Base-by-base conservation (phyloP, 2,113 vertebrate species). In the Mugil cephalus region DNA sequence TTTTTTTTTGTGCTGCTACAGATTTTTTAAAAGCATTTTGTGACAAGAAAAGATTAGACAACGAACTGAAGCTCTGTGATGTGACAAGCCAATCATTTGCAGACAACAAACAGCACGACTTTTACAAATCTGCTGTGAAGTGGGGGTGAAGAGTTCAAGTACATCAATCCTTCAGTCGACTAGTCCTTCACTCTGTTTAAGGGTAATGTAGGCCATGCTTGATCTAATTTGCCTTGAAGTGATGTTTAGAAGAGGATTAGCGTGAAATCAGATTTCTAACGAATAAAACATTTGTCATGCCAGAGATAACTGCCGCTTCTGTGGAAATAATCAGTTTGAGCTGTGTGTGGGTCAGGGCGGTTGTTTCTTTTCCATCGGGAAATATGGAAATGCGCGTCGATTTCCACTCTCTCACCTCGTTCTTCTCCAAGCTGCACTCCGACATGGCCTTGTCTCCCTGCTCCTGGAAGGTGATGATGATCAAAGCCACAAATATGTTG, bases 381-480 rank as follows among this genome's bases (percentile, higher is more conserved):
- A 45, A 15, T 4, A 0, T 39, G 43, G 30, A 11, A 30, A 18
- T 39, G 18, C 66, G 47, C 50, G 48, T 17, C 10, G 42, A 36
- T 64, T 34, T 34, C 4, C 14, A 18, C 10, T 17, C 2, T 65
- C 64, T 14, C 90, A 99, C 98, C 98, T 99, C 97, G 0, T 99
- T 99, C 88, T 99, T 99, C 91, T 99, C 98, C 69, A 99, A 91
- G 89, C 96, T 99, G 88, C 98, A 99, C 58, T 99, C 97, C 0
- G 98, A 96, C 97, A 99, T 98, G 90, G 96, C 98, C 89, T 98
- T 98, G 94, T 99, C 98, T 48, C 98, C 98, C 87, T 99, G 98
- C 90, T 99, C 98, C 94, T 99, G 98, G 90, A 99, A 99, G 43
- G 98, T 99, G 94, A 99, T 99, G 93, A 99, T 99, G 92, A 99